These are phyloP conservation scores for Excalfactoria chinensis DNA, from an alignment of 2,113 vertebrate genomes.

Conservation along the genomic window DNA sequence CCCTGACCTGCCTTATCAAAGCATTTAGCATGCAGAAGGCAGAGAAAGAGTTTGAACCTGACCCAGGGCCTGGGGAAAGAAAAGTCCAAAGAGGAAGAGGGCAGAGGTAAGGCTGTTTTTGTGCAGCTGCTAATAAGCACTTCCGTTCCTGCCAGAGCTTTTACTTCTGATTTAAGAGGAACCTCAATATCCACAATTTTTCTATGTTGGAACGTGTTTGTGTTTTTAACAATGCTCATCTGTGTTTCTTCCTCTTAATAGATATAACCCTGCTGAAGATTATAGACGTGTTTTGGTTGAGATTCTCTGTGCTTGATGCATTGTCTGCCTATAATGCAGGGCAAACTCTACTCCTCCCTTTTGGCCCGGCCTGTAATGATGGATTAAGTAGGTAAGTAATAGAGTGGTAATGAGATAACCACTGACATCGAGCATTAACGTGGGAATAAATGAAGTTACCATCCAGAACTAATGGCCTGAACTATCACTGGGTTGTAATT, in stretches of 20 bases:
- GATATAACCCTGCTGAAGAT: constrained; percentile 10
- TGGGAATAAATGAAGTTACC: constrained; percentile 80
- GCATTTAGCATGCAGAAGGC: neutral
- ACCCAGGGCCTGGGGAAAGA: neutral
- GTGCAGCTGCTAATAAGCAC: neutral
- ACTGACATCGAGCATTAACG: constrained; percentile 73
- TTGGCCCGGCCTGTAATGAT: constrained; percentile 51
- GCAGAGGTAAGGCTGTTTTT: neutral
- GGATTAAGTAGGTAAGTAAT: constrained; percentile 71
- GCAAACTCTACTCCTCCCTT: neutral
- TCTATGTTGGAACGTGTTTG: neutral
- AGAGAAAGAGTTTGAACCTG: neutral
- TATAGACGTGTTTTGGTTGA: constrained; percentile 30
- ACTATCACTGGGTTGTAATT: constrained; percentile 73
- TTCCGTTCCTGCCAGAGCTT: neutral
- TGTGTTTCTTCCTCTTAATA: neutral
- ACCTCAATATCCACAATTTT: neutral
- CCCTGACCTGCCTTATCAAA: neutral
- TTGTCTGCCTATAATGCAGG: neutral
- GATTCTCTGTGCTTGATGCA: constrained; percentile 14
- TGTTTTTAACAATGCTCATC: neutral
- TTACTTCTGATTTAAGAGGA: neutral
- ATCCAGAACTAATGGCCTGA: constrained; percentile 78
- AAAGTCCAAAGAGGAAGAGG: neutral
- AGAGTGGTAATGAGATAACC: constrained; percentile 77